phyloP scores from a whole-genome alignment of 2,113 vertebrate genomes.

The Plecturocebus donacophilus region DNA sequence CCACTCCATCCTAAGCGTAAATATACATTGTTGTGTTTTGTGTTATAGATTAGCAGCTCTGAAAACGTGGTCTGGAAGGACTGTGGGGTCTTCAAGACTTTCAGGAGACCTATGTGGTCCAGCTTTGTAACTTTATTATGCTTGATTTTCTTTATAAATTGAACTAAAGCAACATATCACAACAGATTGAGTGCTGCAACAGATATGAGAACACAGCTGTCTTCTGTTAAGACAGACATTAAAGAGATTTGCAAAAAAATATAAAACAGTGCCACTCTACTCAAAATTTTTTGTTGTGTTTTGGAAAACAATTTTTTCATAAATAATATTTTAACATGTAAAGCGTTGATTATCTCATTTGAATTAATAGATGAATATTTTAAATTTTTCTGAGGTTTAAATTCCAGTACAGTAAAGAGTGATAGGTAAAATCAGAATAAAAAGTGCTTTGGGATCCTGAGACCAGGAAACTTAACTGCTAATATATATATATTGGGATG shows the following conservation, averaged over 20 bases:
- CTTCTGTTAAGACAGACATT: neutral
- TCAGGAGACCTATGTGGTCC: neutral
- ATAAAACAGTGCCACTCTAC: neutral
- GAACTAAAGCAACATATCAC: neutral
- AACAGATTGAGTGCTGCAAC: neutral
- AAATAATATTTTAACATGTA: slow-evolving; percentile 1
- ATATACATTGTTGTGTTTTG: slow-evolving; percentile 7
- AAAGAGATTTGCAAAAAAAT: neutral
- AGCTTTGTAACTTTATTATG: slow-evolving; percentile 10
- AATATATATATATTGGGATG: neutral
- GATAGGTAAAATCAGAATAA: neutral
- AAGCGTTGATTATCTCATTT: neutral
- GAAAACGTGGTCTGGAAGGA: neutral
- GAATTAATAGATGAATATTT: neutral
- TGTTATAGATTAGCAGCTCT: neutral
- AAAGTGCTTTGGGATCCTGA: neutral
- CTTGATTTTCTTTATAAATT: slow-evolving; percentile 7
- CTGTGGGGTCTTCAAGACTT: neutral
- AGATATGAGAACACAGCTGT: neutral
- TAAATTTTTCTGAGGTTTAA: slow-evolving; percentile 25
- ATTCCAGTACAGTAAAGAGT: neutral
- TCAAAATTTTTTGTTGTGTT: neutral
- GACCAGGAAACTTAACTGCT: slow-evolving; percentile 11
- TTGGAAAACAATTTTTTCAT: slow-evolving; percentile 3
- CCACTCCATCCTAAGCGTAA: neutral